A percentile compares a stretch with the other conserved stretches of the same genome.
phyloP scores from a whole-genome alignment of 2,888 invertebrate genomes.

The Smittia aterrima region DNA sequence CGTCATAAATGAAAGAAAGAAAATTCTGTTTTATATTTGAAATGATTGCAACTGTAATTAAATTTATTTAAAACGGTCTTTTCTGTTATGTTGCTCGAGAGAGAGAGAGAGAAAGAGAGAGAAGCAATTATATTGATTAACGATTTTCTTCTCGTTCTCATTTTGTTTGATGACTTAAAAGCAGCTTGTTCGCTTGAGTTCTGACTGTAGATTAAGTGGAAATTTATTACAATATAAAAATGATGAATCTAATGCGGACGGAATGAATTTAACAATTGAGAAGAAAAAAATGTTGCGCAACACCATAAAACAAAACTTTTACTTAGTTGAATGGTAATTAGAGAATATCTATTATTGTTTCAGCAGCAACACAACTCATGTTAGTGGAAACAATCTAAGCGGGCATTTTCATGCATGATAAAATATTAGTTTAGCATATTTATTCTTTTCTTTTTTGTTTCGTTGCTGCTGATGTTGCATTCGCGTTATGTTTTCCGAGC shows the following conservation, averaged over 20 bases:
- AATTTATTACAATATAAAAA: conserved; percentile 9
- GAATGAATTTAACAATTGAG: neutral
- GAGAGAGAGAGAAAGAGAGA: neutral
- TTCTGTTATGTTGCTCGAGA: neutral
- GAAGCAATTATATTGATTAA: conserved; percentile 4
- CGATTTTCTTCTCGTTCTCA: neutral
- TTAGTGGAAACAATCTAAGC: conserved; percentile 20
- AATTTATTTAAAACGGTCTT: conserved; percentile 17
- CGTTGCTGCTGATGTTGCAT: neutral
- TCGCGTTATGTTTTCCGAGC: neutral
- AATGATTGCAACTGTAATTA: conserved; percentile 33
- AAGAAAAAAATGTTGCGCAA: neutral
- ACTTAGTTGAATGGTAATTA: conserved; percentile 17
- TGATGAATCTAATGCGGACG: conserved; percentile 11
- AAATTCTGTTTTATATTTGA: neutral
- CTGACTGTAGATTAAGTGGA: neutral
- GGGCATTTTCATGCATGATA: conserved; percentile 35
- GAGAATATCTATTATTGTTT: conserved; percentile 4
- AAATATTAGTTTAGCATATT: conserved; percentile 30
- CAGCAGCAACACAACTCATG: conserved; percentile 32
- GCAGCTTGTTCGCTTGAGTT: neutral
- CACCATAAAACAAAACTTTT: neutral
- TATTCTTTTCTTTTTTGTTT: conserved; percentile 7
- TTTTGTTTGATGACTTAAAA: neutral
- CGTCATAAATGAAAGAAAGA: neutral